Evolutionary conservation across 2,888 invertebrate genomes (phyloP).

Genomic region (Laspeyria flexula): DNA sequence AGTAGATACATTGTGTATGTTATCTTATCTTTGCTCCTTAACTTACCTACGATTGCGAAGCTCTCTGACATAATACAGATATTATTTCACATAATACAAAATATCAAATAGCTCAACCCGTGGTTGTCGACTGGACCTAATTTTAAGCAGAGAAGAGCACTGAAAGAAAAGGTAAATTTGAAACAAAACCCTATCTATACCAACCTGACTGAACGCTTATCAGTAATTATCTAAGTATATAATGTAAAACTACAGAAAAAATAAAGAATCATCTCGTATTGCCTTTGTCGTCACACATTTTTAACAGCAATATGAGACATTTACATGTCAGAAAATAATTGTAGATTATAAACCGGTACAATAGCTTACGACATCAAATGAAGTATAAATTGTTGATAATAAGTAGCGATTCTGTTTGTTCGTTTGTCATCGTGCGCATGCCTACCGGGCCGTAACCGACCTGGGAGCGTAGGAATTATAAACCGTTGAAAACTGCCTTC

Average conservation of each 20-base stretch:
- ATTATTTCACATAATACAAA: too few relatives aligned
- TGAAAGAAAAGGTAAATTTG: too few relatives aligned
- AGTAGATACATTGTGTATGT: too few relatives aligned
- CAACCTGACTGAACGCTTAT: too few relatives aligned
- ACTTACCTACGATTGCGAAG: too few relatives aligned
- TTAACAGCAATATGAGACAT: slow-evolving; percentile 9
- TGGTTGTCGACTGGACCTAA: too few relatives aligned
- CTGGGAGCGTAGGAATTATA: slow-evolving; percentile 43
- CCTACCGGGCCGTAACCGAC: slow-evolving; percentile 42
- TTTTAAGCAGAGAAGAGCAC: too few relatives aligned
- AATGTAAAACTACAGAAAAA: slow-evolving; percentile 3
- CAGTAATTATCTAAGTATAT: too few relatives aligned
- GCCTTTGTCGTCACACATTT: slow-evolving; percentile 10
- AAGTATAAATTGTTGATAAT: slow-evolving; percentile 43
- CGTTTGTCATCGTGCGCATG: slow-evolving; percentile 43
- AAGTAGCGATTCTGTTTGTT: slow-evolving; percentile 26
- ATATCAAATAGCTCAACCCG: too few relatives aligned
- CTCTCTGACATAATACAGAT: too few relatives aligned
- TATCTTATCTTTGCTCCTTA: too few relatives aligned
- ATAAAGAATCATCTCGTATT: neutral
- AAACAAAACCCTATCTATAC: too few relatives aligned
- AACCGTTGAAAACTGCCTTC: slow-evolving; percentile 18
- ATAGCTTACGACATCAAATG: slow-evolving; percentile 39
- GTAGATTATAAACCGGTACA: slow-evolving; percentile 29
- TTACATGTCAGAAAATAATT: slow-evolving; percentile 22